phyloP scores from a whole-genome alignment of 2,113 vertebrate species.

The Laticauda laticaudata region DNA sequence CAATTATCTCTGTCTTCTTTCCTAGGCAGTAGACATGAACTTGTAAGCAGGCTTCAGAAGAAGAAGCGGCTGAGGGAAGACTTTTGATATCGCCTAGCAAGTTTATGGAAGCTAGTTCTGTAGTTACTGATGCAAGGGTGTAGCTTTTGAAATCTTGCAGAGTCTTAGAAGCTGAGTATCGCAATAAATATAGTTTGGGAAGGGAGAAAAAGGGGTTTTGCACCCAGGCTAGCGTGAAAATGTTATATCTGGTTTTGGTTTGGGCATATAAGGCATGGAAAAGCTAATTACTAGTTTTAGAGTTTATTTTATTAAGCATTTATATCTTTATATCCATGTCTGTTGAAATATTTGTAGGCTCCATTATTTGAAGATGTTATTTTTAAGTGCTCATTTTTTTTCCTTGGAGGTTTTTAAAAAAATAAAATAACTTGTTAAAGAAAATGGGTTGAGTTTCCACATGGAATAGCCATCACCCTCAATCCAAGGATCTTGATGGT shows the following conservation, averaged over 20 bases:
- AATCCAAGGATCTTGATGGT: not conserved
- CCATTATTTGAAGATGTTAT: not conserved
- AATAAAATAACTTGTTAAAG: not conserved
- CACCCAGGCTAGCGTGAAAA: not conserved
- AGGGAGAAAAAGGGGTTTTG: not conserved
- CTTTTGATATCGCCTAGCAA: not conserved
- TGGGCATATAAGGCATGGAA: not conserved
- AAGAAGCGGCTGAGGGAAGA: not conserved
- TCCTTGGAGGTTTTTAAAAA: not conserved
- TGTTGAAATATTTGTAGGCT: not conserved
- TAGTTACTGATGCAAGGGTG: not conserved
- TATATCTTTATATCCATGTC: not conserved
- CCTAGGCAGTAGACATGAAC: constrained; percentile 10
- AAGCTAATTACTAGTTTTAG: not conserved
- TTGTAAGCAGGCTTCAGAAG: constrained; percentile 17
- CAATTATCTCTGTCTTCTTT: constrained; percentile 22
- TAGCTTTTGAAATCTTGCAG: constrained; percentile 13
- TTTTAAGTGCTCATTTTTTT: not conserved
- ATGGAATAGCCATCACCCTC: fast-evolving
- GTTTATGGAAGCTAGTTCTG: constrained; percentile 5
- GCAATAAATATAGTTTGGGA: not conserved
- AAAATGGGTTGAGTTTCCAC: not conserved
- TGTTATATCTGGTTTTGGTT: not conserved
- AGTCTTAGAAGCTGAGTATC: constrained; percentile 22
- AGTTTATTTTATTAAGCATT: not conserved